Evolutionary conservation across 2,888 invertebrate species (phyloP).

Genomic region (Metellina segmentata): DNA sequence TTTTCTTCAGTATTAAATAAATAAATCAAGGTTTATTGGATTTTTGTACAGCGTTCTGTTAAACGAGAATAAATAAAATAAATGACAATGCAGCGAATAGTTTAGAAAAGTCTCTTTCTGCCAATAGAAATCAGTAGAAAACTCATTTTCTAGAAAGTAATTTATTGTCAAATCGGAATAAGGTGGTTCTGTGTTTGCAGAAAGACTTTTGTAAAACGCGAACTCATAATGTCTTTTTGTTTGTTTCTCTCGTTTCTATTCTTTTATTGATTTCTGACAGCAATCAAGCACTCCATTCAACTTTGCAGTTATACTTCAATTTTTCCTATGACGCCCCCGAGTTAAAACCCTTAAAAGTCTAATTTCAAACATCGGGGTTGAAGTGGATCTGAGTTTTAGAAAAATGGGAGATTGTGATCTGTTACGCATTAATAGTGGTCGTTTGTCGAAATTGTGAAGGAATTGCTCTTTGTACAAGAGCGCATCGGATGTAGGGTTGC

Average conservation of each 20-base stretch:
- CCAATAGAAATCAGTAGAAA: not conserved
- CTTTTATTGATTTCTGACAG: constrained; percentile 28
- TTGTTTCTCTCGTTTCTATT: not conserved
- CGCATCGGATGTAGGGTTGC: constrained; percentile 21
- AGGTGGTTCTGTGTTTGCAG: not conserved
- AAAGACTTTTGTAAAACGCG: constrained; percentile 1
- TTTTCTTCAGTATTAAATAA: not conserved
- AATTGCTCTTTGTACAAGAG: constrained; percentile 39
- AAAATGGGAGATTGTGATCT: constrained; percentile 28
- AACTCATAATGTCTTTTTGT: not conserved
- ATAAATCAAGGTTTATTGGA: not conserved
- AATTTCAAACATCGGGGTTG: constrained; percentile 42
- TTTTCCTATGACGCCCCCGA: not conserved
- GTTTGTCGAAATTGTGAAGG: constrained; percentile 46
- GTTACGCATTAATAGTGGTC: constrained; percentile 42
- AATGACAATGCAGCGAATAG: not conserved
- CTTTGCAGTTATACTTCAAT: constrained; percentile 23
- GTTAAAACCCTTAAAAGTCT: constrained; percentile 51
- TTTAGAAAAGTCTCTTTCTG: not conserved
- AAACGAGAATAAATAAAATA: not conserved
- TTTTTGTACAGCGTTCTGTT: not conserved
- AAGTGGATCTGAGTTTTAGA: constrained; percentile 4
- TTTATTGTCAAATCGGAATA: constrained; percentile 9
- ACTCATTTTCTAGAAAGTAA: constrained; percentile 6
- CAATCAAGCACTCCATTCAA: constrained; percentile 29